Conservation (phyloP, 2,888 invertebrate genomes). For the Subacronicta megacephala region DNA sequence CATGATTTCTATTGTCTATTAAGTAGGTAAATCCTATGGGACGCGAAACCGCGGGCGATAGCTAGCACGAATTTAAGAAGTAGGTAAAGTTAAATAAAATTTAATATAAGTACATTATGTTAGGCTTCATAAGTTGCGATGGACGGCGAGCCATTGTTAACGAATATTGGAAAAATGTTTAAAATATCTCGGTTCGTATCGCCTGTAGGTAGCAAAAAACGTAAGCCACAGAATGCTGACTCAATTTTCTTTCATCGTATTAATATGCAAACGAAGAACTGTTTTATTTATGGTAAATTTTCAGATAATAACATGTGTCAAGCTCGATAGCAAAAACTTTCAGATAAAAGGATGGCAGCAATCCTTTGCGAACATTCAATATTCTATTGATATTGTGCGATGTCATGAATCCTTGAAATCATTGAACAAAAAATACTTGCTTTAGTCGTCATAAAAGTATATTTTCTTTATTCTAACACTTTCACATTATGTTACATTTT, state of each 20-base stretch:
- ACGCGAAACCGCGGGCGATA: too few relatives aligned
- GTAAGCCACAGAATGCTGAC: conserved; percentile 28
- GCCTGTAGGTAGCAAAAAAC: conserved; percentile 23
- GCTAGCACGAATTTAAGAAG: too few relatives aligned
- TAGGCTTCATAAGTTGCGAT: conserved; percentile 11
- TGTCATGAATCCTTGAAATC: conserved; percentile 22
- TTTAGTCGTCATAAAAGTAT: background rate
- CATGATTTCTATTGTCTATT: too few relatives aligned
- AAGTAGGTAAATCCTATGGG: too few relatives aligned
- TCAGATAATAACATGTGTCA: conserved; percentile 45
- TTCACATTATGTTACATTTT: too few relatives aligned
- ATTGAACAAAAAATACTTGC: background rate
- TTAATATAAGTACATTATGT: conserved; percentile 1
- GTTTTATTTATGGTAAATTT: conserved; percentile 49
- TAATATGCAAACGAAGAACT: conserved; percentile 54
- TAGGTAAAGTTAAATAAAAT: background rate
- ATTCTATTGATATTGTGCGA: conserved; percentile 10
- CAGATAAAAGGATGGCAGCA: conserved; percentile 10
- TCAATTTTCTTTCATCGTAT: conserved; percentile 44
- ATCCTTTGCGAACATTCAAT: conserved; percentile 43
- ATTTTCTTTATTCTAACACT: too few relatives aligned
- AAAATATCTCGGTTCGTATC: conserved; percentile 9
- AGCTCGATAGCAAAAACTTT: conserved; percentile 24
- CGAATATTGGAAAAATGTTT: conserved; percentile 29
- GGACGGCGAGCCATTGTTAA: conserved; percentile 8